Percentiles rank a stretch among this genome's conserved stretches.
Conservation (phyloP, 2,797 vertebrate genomes). For the Botia almorhae region DNA sequence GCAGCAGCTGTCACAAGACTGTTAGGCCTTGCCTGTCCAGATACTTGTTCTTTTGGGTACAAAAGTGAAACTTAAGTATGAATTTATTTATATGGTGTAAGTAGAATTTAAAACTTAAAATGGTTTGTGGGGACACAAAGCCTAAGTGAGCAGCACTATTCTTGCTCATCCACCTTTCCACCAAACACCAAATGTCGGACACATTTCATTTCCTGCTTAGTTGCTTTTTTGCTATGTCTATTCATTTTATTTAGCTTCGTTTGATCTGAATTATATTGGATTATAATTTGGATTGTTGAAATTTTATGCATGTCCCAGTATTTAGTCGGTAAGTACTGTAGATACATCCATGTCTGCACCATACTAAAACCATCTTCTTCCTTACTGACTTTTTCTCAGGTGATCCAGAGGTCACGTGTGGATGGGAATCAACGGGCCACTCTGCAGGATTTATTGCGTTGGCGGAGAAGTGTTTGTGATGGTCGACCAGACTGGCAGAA, state of each 20-base stretch:
- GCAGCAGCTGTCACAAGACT: conserved; percentile 31
- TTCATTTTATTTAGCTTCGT: conserved; percentile 23
- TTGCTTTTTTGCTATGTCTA: neutral
- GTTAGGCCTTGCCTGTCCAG: neutral
- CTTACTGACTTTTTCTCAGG: conserved; percentile 69
- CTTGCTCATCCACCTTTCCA: neutral
- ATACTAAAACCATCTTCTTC: neutral
- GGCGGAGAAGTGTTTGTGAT: conserved; percentile 87
- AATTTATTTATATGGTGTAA: too few relatives aligned
- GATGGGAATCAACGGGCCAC: conserved; percentile 82
- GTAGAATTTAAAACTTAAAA: neutral
- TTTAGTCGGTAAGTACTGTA: conserved; percentile 12
- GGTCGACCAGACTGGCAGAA: conserved; percentile 81
- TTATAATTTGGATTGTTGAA: neutral
- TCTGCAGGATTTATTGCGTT: conserved; percentile 86
- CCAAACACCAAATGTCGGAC: neutral
- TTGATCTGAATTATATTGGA: neutral
- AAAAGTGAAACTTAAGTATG: too few relatives aligned
- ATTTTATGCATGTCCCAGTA: neutral
- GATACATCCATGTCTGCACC: conserved; percentile 1
- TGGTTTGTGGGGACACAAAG: neutral
- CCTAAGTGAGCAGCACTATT: neutral
- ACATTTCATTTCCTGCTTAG: conserved; percentile 8
- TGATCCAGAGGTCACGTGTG: conserved; percentile 84
- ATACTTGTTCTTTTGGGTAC: neutral